Percentiles rank a stretch among this genome's conserved stretches.
Conservation (phyloP, 2,113 vertebrate genomes). For the Zootoca vivipara region DNA sequence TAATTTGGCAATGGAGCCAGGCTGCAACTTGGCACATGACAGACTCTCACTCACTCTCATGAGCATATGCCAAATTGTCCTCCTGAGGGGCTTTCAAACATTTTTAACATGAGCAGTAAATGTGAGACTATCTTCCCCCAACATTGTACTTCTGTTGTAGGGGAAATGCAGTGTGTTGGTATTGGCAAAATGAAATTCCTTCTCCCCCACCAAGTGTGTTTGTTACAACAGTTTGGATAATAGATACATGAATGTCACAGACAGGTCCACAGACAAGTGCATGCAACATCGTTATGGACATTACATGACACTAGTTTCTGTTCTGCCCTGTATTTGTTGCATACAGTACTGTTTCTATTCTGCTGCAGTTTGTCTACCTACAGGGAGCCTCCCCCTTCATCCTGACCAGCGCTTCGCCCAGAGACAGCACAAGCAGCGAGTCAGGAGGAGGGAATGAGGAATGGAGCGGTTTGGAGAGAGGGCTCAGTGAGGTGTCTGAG, state of each 20-base stretch:
- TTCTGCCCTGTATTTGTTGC: too few relatives aligned
- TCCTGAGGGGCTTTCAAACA: too few relatives aligned
- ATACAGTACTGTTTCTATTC: too few relatives aligned
- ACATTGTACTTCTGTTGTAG: not conserved
- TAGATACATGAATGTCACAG: not conserved
- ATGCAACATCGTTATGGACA: too few relatives aligned
- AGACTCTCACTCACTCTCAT: slow-evolving; percentile 21
- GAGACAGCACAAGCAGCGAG: too few relatives aligned
- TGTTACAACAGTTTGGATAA: not conserved
- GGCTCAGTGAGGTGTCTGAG: too few relatives aligned
- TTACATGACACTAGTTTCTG: too few relatives aligned
- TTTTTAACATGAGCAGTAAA: not conserved
- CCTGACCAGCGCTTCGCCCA: too few relatives aligned
- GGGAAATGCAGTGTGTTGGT: not conserved
- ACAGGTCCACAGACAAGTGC: not conserved
- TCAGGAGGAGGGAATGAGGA: too few relatives aligned
- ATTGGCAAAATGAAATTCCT: not conserved
- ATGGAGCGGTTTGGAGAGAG: too few relatives aligned
- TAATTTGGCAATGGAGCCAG: not conserved
- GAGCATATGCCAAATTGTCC: slow-evolving; percentile 1
- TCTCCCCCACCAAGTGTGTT: not conserved
- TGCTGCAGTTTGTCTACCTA: too few relatives aligned
- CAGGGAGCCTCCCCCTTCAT: too few relatives aligned
- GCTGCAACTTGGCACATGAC: not conserved
- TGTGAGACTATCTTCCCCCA: not conserved